A percentile compares a stretch with the other conserved stretches of the same genome.
These are phyloP conservation scores for Muntiacus reevesi DNA, from an alignment of 2,113 vertebrate genomes.

Conservation along the genomic window DNA sequence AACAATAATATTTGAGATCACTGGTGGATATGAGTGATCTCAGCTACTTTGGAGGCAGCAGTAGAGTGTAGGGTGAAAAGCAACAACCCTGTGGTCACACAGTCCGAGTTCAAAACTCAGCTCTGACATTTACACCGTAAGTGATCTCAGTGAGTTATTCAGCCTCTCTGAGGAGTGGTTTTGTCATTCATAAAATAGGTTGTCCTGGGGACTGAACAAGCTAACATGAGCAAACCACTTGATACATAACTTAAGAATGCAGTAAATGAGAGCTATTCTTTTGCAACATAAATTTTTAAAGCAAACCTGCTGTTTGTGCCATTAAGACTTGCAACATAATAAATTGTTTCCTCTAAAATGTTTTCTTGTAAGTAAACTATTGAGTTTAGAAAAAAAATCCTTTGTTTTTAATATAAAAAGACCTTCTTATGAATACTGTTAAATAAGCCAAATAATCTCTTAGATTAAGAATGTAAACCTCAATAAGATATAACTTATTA, in stretches of 20 bases:
- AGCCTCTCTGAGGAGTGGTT: background rate
- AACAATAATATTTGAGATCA: background rate
- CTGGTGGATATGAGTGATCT: background rate
- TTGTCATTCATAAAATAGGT: background rate
- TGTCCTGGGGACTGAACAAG: background rate
- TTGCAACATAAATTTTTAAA: background rate
- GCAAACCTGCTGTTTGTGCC: background rate
- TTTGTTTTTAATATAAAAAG: background rate
- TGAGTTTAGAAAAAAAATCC: background rate
- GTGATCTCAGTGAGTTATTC: background rate
- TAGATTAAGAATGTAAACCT: background rate
- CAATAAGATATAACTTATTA: background rate
- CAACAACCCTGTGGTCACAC: background rate
- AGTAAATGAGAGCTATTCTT: background rate
- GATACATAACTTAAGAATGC: background rate
- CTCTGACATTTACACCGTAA: background rate
- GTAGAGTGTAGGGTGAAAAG: background rate
- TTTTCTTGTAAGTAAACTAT: background rate
- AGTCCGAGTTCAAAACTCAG: background rate
- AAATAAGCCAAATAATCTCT: background rate
- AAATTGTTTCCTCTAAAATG: background rate
- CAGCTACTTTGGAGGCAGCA: background rate
- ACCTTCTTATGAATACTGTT: background rate
- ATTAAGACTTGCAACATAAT: background rate
- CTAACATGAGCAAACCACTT: background rate